phyloP scores from a whole-genome alignment of 1,140 invertebrate genomes.

The Leptinotarsa defecta region DNA sequence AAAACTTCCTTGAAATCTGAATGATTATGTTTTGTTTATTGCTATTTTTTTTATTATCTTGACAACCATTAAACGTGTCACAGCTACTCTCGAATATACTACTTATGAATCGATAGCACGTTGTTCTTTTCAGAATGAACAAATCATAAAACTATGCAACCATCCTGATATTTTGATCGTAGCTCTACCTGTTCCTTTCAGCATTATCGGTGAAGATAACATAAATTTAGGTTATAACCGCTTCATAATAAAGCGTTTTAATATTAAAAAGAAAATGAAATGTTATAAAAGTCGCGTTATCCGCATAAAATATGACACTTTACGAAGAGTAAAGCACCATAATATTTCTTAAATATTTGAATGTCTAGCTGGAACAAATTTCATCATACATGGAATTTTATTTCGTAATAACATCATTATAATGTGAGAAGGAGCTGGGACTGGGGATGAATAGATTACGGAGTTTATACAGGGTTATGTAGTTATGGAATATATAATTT shows the following conservation, averaged over 20 bases:
- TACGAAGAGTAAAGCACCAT: conserved; percentile 24
- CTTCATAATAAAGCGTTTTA: conserved; percentile 20
- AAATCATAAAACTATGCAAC: too few species aligned
- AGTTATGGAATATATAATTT: too few species aligned
- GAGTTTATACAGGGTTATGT: not conserved
- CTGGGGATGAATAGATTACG: not conserved
- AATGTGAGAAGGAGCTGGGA: not conserved
- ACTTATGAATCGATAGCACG: too few species aligned
- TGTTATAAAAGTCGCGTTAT: conserved; percentile 25
- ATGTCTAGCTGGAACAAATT: conserved; percentile 31
- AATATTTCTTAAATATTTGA: conserved; percentile 31
- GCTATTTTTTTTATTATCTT: too few species aligned
- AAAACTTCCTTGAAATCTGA: too few species aligned
- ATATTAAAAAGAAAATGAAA: conserved; percentile 30
- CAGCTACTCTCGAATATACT: too few species aligned
- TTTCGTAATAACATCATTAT: conserved; percentile 33
- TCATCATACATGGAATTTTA: conserved; percentile 26
- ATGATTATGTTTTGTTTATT: too few species aligned
- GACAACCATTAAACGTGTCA: too few species aligned
- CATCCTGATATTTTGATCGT: too few species aligned
- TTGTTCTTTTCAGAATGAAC: too few species aligned
- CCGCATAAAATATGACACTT: conserved; percentile 28
- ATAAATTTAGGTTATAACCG: not conserved
- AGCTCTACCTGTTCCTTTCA: too few species aligned
- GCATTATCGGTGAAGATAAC: not conserved